Base-by-base conservation (phyloP, 2,113 vertebrate species). In the Taxidea taxus region DNA sequence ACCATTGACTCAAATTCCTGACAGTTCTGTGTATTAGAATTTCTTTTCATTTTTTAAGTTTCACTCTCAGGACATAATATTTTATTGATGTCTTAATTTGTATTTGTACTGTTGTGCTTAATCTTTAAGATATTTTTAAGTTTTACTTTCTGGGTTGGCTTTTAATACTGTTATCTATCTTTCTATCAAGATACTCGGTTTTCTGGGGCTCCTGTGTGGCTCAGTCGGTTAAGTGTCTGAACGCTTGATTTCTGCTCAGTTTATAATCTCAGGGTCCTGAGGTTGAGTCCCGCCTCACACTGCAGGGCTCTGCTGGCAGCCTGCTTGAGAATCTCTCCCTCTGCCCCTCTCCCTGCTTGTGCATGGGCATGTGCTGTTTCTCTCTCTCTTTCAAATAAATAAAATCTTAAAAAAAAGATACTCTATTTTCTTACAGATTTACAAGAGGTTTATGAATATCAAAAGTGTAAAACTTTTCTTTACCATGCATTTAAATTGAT, bases 141-240 rank as follows among this genome's bases (percentile, higher is more conserved):
- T 91, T 91, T 86, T 51, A 10, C 72, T 77, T 94, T 85, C 34
- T 75, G 82, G 90, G 66, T 81, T 94, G 80, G 27, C 42, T 86
- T 42, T 74, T 90, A 20, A 87, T 64, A 56, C 42, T 42, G 2
- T 91, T 72, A 10, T 64, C 1, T 96, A 13, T 72, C 1, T 95
- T 84, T 84, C 47, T 66, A 10, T 80, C 75, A 86, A 74, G 23
- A 58, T 95, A 15, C 12, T 87, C 21, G 42, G 5, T 42, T 91
- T 68, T 68, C 66, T 68, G 66, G 66, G 18, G 34, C 2, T 4
- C 18, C 66, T 68, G 66, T 18, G 16, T 21, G 66, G 66, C 18
- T 68, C 66, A 68, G 34, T 68, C 2, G 18, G 34, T 37, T 68
- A 68, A 68, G 62, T 29, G 16, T 68, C 34, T 2, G 12, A 20